These are phyloP conservation scores for Sinotaia quadrata DNA, from an alignment of 2,888 invertebrate species.

Conservation along the genomic window DNA sequence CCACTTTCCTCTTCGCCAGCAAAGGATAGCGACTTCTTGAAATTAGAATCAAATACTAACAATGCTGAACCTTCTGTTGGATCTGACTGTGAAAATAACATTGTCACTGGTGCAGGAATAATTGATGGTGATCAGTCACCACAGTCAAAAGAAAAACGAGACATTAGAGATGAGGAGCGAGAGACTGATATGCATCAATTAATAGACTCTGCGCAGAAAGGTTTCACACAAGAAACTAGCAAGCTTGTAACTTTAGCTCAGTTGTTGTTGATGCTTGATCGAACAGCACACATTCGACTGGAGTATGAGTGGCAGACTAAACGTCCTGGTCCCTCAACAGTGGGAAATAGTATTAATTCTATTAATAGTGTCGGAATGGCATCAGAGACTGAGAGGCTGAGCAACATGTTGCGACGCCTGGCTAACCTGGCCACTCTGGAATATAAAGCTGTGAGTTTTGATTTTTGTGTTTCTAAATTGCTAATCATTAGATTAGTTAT, in stretches of 20 bases:
- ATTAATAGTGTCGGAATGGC: slow-evolving; percentile 27
- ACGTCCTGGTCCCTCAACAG: slow-evolving; percentile 38
- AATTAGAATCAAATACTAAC: slow-evolving; percentile 3
- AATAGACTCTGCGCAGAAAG: slow-evolving; percentile 70
- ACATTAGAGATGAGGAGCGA: slow-evolving; percentile 29
- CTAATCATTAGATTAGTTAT: no score
- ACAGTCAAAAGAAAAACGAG: slow-evolving; percentile 32
- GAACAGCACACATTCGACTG: slow-evolving; percentile 69
- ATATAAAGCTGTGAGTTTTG: slow-evolving; percentile 48
- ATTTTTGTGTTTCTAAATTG: not conserved
- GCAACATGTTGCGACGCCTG: slow-evolving; percentile 63
- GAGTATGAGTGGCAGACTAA: slow-evolving; percentile 72
- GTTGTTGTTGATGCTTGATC: slow-evolving; percentile 83
- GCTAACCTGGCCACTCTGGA: slow-evolving; percentile 66
- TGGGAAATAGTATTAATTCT: slow-evolving; percentile 67
- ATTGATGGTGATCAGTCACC: slow-evolving; percentile 10
- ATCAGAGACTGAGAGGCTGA: slow-evolving; percentile 44
- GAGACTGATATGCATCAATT: slow-evolving; percentile 32
- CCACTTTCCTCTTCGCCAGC: slow-evolving; percentile 34
- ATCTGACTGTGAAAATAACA: slow-evolving; percentile 3
- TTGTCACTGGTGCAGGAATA: not conserved
- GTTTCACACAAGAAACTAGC: slow-evolving; percentile 86
- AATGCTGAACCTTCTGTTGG: not conserved
- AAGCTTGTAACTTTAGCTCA: slow-evolving; percentile 90
- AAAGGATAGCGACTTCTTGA: slow-evolving; percentile 6